Evolutionary conservation across 2,888 invertebrate genomes (phyloP).

Genomic region (Phortica okadai): DNA sequence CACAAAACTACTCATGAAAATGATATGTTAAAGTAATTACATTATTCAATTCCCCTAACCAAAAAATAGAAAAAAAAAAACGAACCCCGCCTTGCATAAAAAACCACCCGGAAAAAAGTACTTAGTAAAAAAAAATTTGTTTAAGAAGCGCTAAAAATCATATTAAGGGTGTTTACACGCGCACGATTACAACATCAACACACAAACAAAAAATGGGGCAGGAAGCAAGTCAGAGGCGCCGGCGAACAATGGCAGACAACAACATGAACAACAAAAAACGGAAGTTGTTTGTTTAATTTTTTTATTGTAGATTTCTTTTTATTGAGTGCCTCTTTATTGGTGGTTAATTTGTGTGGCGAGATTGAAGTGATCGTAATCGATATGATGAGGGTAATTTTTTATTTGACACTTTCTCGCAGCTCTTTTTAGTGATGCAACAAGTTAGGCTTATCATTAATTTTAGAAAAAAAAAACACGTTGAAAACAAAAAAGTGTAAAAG

Average conservation of each 20-base stretch:
- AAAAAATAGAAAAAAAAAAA: conserved; percentile 29
- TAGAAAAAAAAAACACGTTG: conserved; percentile 18
- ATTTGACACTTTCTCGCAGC: not conserved
- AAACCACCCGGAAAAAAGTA: conserved; percentile 44
- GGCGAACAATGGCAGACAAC: conserved; percentile 17
- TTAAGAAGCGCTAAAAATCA: conserved; percentile 70
- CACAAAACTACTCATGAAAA: conserved; percentile 20
- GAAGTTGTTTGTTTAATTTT: conserved; percentile 52
- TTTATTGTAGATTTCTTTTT: conserved; percentile 51
- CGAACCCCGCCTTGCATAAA: conserved; percentile 46
- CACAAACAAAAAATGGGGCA: conserved; percentile 46
- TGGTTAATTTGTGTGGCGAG: conserved; percentile 62
- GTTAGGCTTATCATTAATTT: conserved; percentile 40
- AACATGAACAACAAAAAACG: conserved; percentile 55
- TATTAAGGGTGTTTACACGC: conserved; percentile 66
- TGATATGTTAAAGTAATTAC: conserved; percentile 52
- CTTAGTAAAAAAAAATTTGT: conserved; percentile 52
- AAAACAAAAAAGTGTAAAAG: conserved; percentile 36
- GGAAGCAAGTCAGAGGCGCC: not conserved
- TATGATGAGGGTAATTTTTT: conserved; percentile 63
- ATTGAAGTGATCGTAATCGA: conserved; percentile 47
- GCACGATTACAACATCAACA: conserved; percentile 65
- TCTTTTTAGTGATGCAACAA: conserved; percentile 43
- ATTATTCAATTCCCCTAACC: conserved; percentile 49
- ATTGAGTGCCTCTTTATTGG: conserved; percentile 71